These are phyloP conservation scores for Elaphurus davidianus DNA, from an alignment of 2,113 vertebrate species.

Conservation along the genomic window DNA sequence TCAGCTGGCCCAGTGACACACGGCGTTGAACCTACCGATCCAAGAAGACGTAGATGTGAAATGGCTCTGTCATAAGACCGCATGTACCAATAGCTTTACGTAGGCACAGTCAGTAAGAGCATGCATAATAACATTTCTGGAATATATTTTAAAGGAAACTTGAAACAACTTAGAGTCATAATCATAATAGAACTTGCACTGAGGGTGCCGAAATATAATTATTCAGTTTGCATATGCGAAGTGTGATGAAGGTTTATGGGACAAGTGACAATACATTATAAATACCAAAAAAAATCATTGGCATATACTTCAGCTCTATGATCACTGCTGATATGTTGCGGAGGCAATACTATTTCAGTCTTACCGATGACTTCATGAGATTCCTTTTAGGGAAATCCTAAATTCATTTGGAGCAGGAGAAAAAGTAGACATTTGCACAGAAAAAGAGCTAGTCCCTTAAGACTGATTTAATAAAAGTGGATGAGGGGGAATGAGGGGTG, in stretches of 20 bases:
- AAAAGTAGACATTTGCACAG: not conserved
- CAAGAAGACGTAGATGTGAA: not conserved
- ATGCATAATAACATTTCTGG: not conserved
- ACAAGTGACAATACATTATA: not conserved
- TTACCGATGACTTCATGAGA: not conserved
- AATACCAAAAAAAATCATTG: not conserved
- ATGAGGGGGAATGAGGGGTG: not conserved
- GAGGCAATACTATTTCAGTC: not conserved
- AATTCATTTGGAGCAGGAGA: not conserved
- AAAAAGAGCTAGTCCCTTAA: not conserved
- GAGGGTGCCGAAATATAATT: not conserved
- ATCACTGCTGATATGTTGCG: not conserved
- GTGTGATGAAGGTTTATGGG: not conserved
- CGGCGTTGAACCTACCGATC: not conserved
- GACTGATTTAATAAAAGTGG: not conserved
- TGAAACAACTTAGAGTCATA: not conserved
- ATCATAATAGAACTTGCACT: not conserved
- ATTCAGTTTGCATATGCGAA: not conserved
- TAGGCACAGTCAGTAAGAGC: not conserved
- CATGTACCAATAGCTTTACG: not conserved
- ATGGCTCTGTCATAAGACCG: not conserved
- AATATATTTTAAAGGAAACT: not conserved
- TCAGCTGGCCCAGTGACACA: not conserved
- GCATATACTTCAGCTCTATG: rapidly evolving
- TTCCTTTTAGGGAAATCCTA: not conserved